Percentiles rank a stretch among this genome's conserved stretches.
Evolutionary conservation across 2,797 vertebrate genomes (phyloP).

Genomic region (Pipistrellus nathusii): DNA sequence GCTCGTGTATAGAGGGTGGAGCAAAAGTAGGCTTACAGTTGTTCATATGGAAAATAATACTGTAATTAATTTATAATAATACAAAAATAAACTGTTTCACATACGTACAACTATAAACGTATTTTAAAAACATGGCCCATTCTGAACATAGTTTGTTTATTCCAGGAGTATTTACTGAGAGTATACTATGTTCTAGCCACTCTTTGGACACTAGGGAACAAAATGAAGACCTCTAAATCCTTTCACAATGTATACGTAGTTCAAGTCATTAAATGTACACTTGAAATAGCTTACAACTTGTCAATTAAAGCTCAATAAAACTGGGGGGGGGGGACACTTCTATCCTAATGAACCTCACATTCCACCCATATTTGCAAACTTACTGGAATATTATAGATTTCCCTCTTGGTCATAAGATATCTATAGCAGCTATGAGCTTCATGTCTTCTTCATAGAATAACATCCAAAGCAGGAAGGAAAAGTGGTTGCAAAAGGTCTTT

Average conservation of each 20-base stretch:
- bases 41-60: neutral
- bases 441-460: neutral
- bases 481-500: neutral
- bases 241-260: neutral
- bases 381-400: neutral
- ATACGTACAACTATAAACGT: neutral
- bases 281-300: slow-evolving; percentile 2
- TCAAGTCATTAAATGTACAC: neutral
- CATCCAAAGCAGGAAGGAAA: slow-evolving; percentile 37
- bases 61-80: neutral
- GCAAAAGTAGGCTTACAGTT: neutral
- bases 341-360: neutral
- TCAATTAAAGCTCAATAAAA: neutral
- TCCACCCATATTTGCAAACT: slow-evolving; percentile 2
- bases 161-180: neutral
- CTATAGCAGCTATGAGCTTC: neutral
- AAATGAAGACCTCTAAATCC: slow-evolving; percentile 24
- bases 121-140: neutral
- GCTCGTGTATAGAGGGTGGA: neutral
- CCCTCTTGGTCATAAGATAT: neutral
- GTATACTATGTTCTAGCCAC: neutral
- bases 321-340: neutral
- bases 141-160: slow-evolving; percentile 30
- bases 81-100: neutral
- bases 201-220: neutral